Conservation (phyloP, 2,797 vertebrate species). For the Gastrophryne carolinensis region DNA sequence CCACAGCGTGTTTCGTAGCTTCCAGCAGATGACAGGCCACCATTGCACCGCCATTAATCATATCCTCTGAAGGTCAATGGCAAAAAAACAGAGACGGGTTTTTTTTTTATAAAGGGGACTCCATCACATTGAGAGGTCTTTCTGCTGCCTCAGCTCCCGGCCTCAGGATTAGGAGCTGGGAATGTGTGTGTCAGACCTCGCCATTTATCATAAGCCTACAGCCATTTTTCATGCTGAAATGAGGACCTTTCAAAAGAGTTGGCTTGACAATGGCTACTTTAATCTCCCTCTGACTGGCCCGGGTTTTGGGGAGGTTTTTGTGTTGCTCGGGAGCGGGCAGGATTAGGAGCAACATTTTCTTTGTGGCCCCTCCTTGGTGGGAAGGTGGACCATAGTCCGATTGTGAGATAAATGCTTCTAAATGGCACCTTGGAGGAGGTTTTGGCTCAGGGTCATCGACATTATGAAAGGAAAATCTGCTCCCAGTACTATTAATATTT, state of each 20-base stretch:
- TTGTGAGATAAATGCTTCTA: not conserved
- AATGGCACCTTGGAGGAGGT: too few relatives aligned
- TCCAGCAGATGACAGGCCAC: slow-evolving; percentile 81
- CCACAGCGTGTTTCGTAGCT: slow-evolving; percentile 78
- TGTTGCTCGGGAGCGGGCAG: slow-evolving; percentile 55
- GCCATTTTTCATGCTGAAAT: slow-evolving; percentile 82
- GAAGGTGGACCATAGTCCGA: not conserved
- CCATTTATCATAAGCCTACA: slow-evolving; percentile 81
- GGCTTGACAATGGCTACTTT: slow-evolving; percentile 79
- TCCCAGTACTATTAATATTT: too few relatives aligned
- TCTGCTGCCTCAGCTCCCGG: slow-evolving; percentile 70
- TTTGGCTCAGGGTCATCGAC: too few relatives aligned
- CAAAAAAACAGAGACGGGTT: slow-evolving; percentile 80
- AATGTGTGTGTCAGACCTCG: slow-evolving; percentile 73
- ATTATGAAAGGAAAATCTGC: too few relatives aligned
- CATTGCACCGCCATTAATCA: slow-evolving; percentile 85
- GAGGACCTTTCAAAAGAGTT: slow-evolving; percentile 75
- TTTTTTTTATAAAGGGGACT: slow-evolving; percentile 74
- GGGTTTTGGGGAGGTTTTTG: slow-evolving; percentile 58
- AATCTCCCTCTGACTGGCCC: slow-evolving; percentile 70
- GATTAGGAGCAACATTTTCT: slow-evolving; percentile 67
- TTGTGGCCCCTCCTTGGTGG: slow-evolving; percentile 52
- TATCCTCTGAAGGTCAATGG: slow-evolving; percentile 75
- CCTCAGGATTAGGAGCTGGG: slow-evolving; percentile 67
- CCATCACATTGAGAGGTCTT: slow-evolving; percentile 62